These are phyloP conservation scores for Pteronotus mesoamericanus DNA, from an alignment of 2,797 vertebrate genomes.

Conservation along the genomic window DNA sequence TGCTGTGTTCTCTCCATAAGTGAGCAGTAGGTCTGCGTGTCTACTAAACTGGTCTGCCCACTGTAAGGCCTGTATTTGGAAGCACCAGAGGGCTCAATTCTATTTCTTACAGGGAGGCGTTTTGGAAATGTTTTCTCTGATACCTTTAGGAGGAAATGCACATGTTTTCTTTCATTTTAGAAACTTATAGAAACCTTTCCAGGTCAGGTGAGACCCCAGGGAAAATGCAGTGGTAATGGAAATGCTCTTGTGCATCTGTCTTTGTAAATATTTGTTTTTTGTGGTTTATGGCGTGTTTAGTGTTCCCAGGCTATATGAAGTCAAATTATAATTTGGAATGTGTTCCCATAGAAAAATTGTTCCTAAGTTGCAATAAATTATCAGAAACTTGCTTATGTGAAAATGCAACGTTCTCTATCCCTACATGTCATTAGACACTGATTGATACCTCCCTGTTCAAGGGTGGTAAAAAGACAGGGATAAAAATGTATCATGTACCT, in stretches of 20 bases:
- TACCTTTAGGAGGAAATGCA: slow-evolving; percentile 52
- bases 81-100: not conserved
- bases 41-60: not conserved
- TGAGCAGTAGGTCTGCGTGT: not conserved
- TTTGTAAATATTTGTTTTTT: slow-evolving; percentile 69
- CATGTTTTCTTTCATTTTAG: slow-evolving; percentile 51
- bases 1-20: not conserved
- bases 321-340: slow-evolving; percentile 70
- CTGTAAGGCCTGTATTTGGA: not conserved
- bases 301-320: slow-evolving; percentile 60
- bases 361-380: slow-evolving; percentile 66
- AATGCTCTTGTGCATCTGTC: slow-evolving; percentile 38
- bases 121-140: slow-evolving; percentile 4
- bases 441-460: slow-evolving; percentile 13
- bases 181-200: slow-evolving; percentile 43
- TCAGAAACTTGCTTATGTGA: slow-evolving; percentile 56
- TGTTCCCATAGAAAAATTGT: slow-evolving; percentile 44
- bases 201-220: slow-evolving; percentile 60
- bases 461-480: not conserved
- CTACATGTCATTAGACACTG: slow-evolving; percentile 22
- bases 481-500: not conserved
- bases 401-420: slow-evolving; percentile 50
- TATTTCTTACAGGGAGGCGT: not conserved
- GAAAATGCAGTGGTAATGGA: slow-evolving; percentile 52
- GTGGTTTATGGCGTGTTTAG: slow-evolving; percentile 57